Evolutionary conservation across 2,888 invertebrate genomes (phyloP).

Genomic region (Acanthosepion lycidas): DNA sequence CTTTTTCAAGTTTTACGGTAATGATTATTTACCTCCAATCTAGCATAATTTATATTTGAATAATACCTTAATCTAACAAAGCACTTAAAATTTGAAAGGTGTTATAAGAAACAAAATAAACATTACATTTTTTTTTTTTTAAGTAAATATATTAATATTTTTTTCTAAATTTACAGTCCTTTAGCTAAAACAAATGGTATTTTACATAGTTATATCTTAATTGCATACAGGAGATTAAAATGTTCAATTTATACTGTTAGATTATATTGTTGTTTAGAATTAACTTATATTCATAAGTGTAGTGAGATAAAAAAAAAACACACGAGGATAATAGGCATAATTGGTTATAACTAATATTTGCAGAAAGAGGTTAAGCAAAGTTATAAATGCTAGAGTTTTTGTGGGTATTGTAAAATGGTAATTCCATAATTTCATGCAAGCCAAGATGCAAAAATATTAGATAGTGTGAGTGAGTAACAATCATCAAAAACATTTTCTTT

Average conservation of each 20-base stretch:
- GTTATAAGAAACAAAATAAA: not conserved
- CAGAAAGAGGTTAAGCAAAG: not conserved
- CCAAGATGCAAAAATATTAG: not conserved
- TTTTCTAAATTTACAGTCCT: not conserved
- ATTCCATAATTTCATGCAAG: conserved; percentile 21
- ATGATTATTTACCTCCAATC: too few relatives aligned
- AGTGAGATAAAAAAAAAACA: not conserved
- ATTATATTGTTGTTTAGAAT: not conserved
- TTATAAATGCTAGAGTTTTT: not conserved
- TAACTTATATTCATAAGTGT: not conserved
- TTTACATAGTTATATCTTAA: not conserved
- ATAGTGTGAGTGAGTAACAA: not conserved
- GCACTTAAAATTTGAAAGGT: not conserved
- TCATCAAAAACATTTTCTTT: conserved; percentile 2
- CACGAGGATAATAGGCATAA: not conserved
- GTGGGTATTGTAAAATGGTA: not conserved
- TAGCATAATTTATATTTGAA: too few relatives aligned
- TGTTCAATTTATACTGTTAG: not conserved
- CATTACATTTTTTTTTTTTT: not conserved
- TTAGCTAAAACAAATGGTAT: not conserved
- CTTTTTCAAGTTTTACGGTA: too few relatives aligned
- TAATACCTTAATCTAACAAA: too few relatives aligned
- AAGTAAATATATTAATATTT: not conserved
- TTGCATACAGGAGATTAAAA: not conserved
- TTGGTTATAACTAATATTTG: not conserved